Conservation (phyloP, 2,113 vertebrate species). For the Plecotus auritus region DNA sequence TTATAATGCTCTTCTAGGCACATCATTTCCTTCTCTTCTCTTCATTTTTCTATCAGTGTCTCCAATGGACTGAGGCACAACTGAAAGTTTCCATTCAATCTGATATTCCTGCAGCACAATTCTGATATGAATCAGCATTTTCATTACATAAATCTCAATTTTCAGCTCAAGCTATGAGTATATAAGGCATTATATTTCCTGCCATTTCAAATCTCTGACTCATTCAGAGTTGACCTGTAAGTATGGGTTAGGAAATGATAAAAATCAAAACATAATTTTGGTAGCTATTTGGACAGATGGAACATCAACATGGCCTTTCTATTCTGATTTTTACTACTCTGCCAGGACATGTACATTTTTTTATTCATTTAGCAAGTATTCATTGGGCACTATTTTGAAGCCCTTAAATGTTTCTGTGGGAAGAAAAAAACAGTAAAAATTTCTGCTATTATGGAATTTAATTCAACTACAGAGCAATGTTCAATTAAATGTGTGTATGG, state of each 20-base stretch:
- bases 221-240: slow-evolving; percentile 17
- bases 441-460: neutral
- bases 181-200: neutral
- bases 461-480: neutral
- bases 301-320: slow-evolving; percentile 44
- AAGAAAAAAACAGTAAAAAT: neutral
- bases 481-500: neutral
- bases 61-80: neutral
- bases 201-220: slow-evolving; percentile 12
- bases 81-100: neutral
- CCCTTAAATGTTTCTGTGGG: neutral
- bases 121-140: slow-evolving; percentile 50
- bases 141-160: slow-evolving; percentile 56
- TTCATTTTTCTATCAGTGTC: slow-evolving; percentile 18
- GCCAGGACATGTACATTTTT: slow-evolving; percentile 5
- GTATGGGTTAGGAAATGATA: slow-evolving; percentile 13
- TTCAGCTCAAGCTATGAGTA: neutral
- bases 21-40: neutral
- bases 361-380: slow-evolving; percentile 33
- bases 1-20: neutral
- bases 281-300: slow-evolving; percentile 36
- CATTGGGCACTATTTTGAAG: neutral
- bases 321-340: slow-evolving; percentile 48
- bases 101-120: neutral
- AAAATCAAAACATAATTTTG: slow-evolving; percentile 55